Evolutionary conservation across 2,113 vertebrate genomes (phyloP), one percentile per base, ranked within the genome.

Genomic region (Toxostoma redivivum): DNA sequence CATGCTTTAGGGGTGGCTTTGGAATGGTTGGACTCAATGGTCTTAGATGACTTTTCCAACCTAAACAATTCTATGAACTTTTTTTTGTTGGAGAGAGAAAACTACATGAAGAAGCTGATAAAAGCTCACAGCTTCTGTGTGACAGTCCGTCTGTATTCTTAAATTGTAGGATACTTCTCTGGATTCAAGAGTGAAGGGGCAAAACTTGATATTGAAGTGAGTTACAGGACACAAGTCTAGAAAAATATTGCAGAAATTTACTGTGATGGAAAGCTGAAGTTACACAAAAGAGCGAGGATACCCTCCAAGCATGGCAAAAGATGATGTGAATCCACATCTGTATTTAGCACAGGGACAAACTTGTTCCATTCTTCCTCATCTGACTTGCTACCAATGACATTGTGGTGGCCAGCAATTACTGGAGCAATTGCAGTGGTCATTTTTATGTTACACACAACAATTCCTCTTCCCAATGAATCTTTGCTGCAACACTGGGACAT

Each of bases 101-200:
- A 13, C 4, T 38, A 7, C 10, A 27, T 11, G 11, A 88, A 64
- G 16, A 44, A 10, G 7, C 6, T 35, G 24, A 54, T 7, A 38
- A 50, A 38, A 66, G 1, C 38, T 65, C 3, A 0, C 5, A 25
- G 33, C 2, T 15, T 38, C 4, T 7, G 4, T 14, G 12, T 71
- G 42, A 38, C 14, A 60, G 4, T 17, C 33, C 2, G 0, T 23
- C 47, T 5, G 1, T 37, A 17, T 4, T 33, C 54, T 8, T 65
- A 40, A 82, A 42, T 2, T 44, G 14, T 13, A 47, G 37, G 11
- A n/a, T 27, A 28, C 9, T 45, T 48, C 23, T 15, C 12, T 54
- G 35, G 73, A 50, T 70, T 73, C 42, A 62, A 50, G 25, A 45
- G 3, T n/a, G 23, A 44, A 58, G 11, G 12, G 37, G 23, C 53